Conservation (phyloP, 2,797 vertebrate species). For the Coendou prehensilis region DNA sequence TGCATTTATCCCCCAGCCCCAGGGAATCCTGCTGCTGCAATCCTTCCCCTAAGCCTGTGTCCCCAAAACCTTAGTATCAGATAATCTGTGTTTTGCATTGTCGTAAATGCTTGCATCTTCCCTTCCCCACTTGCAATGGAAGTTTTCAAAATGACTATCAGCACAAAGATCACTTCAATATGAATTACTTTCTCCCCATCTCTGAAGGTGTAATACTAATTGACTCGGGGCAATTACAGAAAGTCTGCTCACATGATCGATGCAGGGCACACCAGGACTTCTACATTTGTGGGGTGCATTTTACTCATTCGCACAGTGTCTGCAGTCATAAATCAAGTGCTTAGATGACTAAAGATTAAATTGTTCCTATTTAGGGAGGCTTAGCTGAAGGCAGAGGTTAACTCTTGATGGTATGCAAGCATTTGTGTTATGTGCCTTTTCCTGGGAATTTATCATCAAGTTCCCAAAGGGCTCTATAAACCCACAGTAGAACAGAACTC, state of each 20-base stretch:
- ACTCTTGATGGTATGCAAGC: background rate
- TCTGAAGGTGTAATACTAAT: no score
- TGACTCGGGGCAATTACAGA: slow-evolving; percentile 3
- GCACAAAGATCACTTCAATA: background rate
- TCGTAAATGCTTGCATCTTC: background rate
- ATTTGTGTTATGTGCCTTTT: background rate
- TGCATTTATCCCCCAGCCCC: background rate
- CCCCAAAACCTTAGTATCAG: background rate
- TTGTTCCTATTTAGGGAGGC: background rate
- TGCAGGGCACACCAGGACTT: background rate
- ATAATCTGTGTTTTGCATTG: background rate
- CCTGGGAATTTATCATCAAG: slow-evolving; percentile 11
- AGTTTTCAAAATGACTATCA: background rate
- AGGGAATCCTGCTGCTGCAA: background rate
- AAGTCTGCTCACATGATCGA: background rate
- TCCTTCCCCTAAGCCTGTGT: background rate
- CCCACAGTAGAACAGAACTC: slow-evolving; percentile 38
- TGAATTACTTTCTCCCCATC: background rate
- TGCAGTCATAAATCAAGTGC: background rate
- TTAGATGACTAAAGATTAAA: background rate
- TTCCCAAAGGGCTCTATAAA: slow-evolving; percentile 38
- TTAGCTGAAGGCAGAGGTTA: background rate
- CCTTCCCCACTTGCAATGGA: background rate
- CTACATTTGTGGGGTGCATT: background rate
- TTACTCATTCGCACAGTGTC: background rate